Conservation (phyloP, 2,888 invertebrate species). For the Athetis lepigone region DNA sequence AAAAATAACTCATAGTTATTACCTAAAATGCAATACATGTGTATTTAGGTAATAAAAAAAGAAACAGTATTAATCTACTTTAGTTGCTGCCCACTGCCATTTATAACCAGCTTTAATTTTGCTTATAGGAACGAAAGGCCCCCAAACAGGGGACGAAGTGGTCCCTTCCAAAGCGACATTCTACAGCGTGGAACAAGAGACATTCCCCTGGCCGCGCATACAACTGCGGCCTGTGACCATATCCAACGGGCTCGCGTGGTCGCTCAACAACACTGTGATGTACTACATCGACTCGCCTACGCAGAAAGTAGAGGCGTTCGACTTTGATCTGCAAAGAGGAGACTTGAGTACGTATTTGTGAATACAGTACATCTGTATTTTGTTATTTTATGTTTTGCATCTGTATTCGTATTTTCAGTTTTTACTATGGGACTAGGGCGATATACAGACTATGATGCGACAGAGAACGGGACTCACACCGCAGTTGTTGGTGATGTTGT, state of each 20-base stretch:
- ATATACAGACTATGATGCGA: no score
- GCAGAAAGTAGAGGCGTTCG: constrained; percentile 92
- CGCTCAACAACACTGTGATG: constrained; percentile 91
- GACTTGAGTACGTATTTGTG: constrained; percentile 72
- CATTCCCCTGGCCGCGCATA: constrained; percentile 67
- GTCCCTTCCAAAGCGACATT: constrained; percentile 88
- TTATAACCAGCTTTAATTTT: no score
- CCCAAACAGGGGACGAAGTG: constrained; percentile 87
- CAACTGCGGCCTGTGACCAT: constrained; percentile 88
- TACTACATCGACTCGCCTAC: constrained; percentile 94
- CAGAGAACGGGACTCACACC: no score
- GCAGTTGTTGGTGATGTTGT: no score
- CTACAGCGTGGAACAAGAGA: constrained; percentile 86
- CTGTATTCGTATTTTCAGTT: no score
- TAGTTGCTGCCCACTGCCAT: neutral
- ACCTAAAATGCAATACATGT: no score
- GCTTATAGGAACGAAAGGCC: constrained; percentile 91
- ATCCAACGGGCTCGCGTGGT: constrained; percentile 95
- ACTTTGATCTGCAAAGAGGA: constrained; percentile 89
- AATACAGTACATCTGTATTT: neutral
- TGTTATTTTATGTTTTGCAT: no score
- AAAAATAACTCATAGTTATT: no score
- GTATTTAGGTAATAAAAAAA: no score
- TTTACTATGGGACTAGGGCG: no score
- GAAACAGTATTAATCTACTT: no score